phyloP scores from a whole-genome alignment of 2,113 vertebrate genomes.

The Excalfactoria chinensis region DNA sequence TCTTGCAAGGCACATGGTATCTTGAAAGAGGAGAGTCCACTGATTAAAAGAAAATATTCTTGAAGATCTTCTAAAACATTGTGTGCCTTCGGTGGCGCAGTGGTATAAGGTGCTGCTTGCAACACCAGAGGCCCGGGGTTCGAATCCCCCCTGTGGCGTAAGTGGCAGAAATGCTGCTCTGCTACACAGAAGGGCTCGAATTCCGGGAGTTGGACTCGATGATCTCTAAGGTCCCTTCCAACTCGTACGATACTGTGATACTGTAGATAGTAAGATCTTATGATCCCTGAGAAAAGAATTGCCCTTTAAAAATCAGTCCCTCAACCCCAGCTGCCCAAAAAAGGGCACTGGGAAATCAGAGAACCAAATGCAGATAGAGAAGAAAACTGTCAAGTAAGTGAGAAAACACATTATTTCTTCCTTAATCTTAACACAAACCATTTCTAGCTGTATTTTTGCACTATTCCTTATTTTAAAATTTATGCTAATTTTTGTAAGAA shows the following conservation, averaged over 20 bases:
- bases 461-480: background rate
- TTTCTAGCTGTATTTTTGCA: background rate
- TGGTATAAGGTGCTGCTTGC: too few relatives aligned
- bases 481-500: background rate
- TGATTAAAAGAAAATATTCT: background rate
- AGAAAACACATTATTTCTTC: background rate
- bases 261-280: background rate
- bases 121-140: too few relatives aligned
- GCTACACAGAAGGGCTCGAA: too few relatives aligned
- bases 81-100: too few relatives aligned
- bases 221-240: too few relatives aligned
- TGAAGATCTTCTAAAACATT: background rate
- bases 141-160: too few relatives aligned
- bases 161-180: too few relatives aligned
- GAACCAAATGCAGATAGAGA: background rate
- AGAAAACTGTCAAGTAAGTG: background rate
- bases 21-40: background rate
- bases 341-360: background rate
- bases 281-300: background rate
- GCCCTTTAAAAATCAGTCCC: background rate
- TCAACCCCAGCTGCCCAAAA: accelerated
- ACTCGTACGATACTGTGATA: too few relatives aligned
- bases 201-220: too few relatives aligned
- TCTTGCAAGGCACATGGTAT: accelerated
- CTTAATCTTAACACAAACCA: background rate